Evolutionary conservation across 1,140 invertebrate genomes (phyloP).

Genomic region (Ceratina australensis): DNA sequence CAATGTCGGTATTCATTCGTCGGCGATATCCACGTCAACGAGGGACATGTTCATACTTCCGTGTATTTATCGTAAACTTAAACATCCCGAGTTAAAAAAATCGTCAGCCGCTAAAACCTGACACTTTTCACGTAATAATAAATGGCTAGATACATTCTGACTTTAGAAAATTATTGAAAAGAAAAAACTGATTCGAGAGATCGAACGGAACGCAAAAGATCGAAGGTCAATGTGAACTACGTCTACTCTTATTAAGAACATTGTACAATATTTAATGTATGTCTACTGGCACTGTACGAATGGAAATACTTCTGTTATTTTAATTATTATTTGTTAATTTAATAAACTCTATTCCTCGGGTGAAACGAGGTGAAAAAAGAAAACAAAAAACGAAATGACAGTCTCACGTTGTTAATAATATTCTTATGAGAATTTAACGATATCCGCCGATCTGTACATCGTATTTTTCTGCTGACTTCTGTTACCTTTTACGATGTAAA

Average conservation of each 20-base stretch:
- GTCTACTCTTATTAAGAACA: slow-evolving; percentile 20
- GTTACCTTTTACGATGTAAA: slow-evolving; percentile 6
- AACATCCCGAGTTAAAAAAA: slow-evolving; percentile 37
- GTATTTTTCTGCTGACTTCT: slow-evolving; percentile 6
- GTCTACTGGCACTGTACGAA: slow-evolving; percentile 64
- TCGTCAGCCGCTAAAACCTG: slow-evolving; percentile 17
- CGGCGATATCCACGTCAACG: slow-evolving; percentile 48
- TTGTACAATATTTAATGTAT: slow-evolving; percentile 13
- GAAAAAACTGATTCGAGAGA: background rate
- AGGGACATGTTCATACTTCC: slow-evolving; percentile 56
- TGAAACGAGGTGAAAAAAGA: slow-evolving; percentile 56
- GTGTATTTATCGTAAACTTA: slow-evolving; percentile 41
- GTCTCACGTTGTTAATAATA: slow-evolving; percentile 13
- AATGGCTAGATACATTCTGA: slow-evolving; percentile 2
- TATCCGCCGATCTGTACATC: background rate
- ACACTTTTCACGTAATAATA: slow-evolving; percentile 24
- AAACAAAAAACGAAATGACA: too few species aligned
- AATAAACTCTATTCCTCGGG: slow-evolving; percentile 86
- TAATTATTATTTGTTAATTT: slow-evolving; percentile 81
- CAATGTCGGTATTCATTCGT: slow-evolving; percentile 34
- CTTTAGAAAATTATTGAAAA: background rate
- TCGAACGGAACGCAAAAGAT: background rate
- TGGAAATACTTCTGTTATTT: slow-evolving; percentile 68
- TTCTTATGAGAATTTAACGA: background rate
- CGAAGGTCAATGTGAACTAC: background rate